A percentile compares a stretch with the other conserved stretches of the same genome.
Conservation (phyloP, 2,888 invertebrate species). For the Papilio elwesi region DNA sequence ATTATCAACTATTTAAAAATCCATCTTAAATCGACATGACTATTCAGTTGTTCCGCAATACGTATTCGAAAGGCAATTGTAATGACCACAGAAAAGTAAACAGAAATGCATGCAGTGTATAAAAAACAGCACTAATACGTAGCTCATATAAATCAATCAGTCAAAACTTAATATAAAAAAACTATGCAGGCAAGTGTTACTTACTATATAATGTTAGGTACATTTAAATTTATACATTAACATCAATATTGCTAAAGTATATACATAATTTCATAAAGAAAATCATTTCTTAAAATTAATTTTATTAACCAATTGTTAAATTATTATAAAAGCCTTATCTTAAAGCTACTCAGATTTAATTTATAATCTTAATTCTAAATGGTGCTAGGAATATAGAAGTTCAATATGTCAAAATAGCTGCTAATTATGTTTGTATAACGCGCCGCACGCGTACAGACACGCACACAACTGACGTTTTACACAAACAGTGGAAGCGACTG, state of each 20-base stretch:
- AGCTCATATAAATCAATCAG: conserved; percentile 76
- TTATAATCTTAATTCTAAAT: conserved; percentile 43
- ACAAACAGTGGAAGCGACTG: conserved; percentile 30
- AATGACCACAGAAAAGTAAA: conserved; percentile 62
- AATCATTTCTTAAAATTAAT: conserved; percentile 57
- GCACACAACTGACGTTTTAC: background rate
- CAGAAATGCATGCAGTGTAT: conserved; percentile 68
- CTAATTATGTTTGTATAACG: conserved; percentile 29
- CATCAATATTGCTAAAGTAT: conserved; percentile 56
- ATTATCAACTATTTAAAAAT: conserved; percentile 42
- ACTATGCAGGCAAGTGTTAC: conserved; percentile 74
- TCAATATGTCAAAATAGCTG: conserved; percentile 49
- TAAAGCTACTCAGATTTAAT: conserved; percentile 59
- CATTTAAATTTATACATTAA: conserved; percentile 53
- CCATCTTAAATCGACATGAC: conserved; percentile 63
- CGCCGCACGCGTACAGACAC: background rate
- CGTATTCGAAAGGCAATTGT: conserved; percentile 56
- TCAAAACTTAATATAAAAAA: conserved; percentile 70
- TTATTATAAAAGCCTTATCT: conserved; percentile 49
- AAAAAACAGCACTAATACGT: conserved; percentile 60
- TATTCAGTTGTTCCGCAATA: conserved; percentile 64
- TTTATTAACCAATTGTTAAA: conserved; percentile 43
- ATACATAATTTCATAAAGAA: conserved; percentile 69
- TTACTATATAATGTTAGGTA: conserved; percentile 57
- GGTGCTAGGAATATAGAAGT: conserved; percentile 31